These are phyloP conservation scores for Crocidura indochinensis DNA, from an alignment of 2,797 vertebrate genomes.

Conservation along the genomic window DNA sequence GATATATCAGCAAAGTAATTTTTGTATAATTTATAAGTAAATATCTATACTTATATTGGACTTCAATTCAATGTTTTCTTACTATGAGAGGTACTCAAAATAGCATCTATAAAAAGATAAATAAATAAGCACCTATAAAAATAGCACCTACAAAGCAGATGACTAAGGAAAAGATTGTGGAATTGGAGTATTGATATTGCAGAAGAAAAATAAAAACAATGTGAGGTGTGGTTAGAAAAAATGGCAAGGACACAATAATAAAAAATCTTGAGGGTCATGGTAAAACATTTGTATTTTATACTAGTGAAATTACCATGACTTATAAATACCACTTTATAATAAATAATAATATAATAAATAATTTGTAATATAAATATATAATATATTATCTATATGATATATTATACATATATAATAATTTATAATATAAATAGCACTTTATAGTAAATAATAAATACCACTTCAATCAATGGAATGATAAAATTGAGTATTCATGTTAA, in stretches of 20 bases:
- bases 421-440: too few relatives aligned
- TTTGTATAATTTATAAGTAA: slow-evolving; percentile 16
- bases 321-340: background rate
- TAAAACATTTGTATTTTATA: slow-evolving; percentile 13
- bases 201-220: background rate
- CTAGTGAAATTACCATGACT: slow-evolving; percentile 16
- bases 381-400: too few relatives aligned
- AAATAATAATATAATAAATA: too few relatives aligned
- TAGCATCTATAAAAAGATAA: slow-evolving; percentile 30
- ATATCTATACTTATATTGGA: background rate
- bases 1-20: background rate
- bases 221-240: background rate
- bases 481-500: background rate
- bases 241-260: background rate
- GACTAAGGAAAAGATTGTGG: background rate
- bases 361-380: too few relatives aligned
- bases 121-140: slow-evolving; percentile 22
- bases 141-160: slow-evolving; percentile 27
- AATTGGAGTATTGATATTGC: background rate
- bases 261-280: background rate
- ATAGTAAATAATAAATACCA: too few relatives aligned
- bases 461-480: slow-evolving; percentile 12
- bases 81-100: background rate
- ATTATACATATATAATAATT: too few relatives aligned
- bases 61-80: background rate